Evolutionary conservation across 35 echinoderm and acorn worm genomes (phyloP).

Genomic region (Acanthaster planci): DNA sequence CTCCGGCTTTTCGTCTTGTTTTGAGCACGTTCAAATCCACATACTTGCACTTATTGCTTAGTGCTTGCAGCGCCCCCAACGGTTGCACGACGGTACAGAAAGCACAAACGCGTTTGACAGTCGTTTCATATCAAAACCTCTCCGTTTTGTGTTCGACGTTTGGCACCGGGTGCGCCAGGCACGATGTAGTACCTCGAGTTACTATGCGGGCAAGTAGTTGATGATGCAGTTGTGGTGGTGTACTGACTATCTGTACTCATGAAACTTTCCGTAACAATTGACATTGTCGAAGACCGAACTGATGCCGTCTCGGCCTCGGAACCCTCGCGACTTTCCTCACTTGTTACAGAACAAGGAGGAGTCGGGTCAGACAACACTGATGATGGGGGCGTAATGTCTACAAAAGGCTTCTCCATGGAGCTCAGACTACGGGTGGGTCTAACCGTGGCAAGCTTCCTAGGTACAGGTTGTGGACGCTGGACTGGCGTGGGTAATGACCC

Average conservation of each 20-base stretch:
- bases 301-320: constrained; percentile 7
- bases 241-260: neutral
- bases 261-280: neutral
- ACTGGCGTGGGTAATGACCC: neutral
- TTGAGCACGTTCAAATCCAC: too few relatives aligned
- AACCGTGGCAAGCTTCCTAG: neutral
- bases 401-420: constrained; percentile 24
- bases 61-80: too few relatives aligned
- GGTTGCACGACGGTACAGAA: too few relatives aligned
- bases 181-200: constrained; percentile 6
- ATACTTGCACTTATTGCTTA: too few relatives aligned
- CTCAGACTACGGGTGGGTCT: neutral
- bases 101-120: too few relatives aligned
- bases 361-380: constrained; percentile 17
- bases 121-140: constrained; percentile 1
- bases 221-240: neutral
- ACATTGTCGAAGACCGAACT: neutral
- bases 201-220: neutral
- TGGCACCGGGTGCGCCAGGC: neutral
- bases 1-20: too few relatives aligned
- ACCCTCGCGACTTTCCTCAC: constrained; percentile 9
- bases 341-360: neutral
- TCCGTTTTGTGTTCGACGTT: neutral
- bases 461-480: neutral
- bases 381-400: constrained; percentile 4